Conservation (phyloP, 2,113 vertebrate species). For the Eonycteris spelaea region DNA sequence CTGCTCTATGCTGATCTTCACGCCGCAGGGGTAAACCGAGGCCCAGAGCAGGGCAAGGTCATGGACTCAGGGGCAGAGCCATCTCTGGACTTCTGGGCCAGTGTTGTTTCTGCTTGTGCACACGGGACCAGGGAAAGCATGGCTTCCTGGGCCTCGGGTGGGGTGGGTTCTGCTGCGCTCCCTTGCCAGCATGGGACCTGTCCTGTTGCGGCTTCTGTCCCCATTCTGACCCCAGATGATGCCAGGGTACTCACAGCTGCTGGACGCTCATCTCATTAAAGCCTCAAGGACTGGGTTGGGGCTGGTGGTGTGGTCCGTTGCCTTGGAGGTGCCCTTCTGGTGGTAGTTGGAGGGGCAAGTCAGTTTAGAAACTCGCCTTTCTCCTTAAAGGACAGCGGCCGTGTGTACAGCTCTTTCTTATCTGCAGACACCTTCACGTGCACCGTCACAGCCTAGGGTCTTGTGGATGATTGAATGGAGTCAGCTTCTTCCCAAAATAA, state of each 20-base stretch:
- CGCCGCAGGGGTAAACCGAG: not conserved
- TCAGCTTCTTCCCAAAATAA: not conserved
- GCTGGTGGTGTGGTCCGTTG: not conserved
- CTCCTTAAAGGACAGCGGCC: not conserved
- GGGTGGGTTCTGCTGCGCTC: rapidly evolving
- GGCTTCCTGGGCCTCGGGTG: not conserved
- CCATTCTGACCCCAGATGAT: not conserved
- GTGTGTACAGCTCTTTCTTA: not conserved
- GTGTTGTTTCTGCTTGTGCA: not conserved
- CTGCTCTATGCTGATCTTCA: not conserved
- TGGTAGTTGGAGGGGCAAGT: not conserved
- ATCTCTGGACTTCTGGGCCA: not conserved
- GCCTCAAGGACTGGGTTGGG: not conserved
- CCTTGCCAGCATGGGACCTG: not conserved
- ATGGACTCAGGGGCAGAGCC: not conserved
- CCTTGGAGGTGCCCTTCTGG: not conserved
- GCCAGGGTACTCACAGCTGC: not conserved
- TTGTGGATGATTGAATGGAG: not conserved
- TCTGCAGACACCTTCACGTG: not conserved
- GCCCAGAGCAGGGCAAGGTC: not conserved
- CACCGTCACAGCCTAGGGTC: no score
- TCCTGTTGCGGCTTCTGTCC: not conserved
- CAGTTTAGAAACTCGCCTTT: not conserved
- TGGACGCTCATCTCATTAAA: not conserved
- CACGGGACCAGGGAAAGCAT: not conserved